phyloP scores from a whole-genome alignment of 2,797 vertebrate genomes.

The Sphaeramia orbicularis region DNA sequence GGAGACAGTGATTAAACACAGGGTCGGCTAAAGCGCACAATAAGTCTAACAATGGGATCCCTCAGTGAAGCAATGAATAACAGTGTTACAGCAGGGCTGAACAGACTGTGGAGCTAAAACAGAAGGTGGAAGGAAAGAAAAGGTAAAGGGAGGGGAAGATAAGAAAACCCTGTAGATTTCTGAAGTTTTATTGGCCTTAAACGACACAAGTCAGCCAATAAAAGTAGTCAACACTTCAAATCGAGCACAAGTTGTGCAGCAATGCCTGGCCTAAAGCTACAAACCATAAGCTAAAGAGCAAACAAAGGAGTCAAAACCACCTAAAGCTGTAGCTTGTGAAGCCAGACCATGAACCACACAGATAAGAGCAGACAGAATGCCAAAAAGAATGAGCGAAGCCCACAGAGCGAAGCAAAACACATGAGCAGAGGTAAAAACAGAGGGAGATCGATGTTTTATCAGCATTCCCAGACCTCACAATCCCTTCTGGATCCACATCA shows the following conservation, averaged over 20 bases:
- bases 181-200: background rate
- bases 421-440: constrained; percentile 33
- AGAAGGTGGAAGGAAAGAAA: background rate
- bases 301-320: background rate
- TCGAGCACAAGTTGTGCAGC: constrained; percentile 1
- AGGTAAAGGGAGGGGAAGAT: background rate
- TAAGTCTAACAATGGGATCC: constrained; percentile 16
- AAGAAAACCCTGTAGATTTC: background rate
- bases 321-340: constrained; percentile 13
- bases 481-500: constrained; percentile 54
- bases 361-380: constrained; percentile 13
- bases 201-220: background rate
- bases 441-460: constrained; percentile 57
- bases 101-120: background rate
- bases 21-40: background rate
- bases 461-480: constrained; percentile 59
- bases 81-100: background rate
- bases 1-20: constrained; percentile 36
- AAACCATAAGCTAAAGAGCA: constrained; percentile 12
- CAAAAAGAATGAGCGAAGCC: constrained; percentile 12
- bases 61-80: constrained; percentile 8
- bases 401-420: constrained; percentile 21
- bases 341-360: constrained; percentile 5
- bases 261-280: background rate
- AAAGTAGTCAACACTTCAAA: constrained; percentile 10